phyloP scores from a whole-genome alignment of 2,113 vertebrate genomes.

The Leucosticte australis region DNA sequence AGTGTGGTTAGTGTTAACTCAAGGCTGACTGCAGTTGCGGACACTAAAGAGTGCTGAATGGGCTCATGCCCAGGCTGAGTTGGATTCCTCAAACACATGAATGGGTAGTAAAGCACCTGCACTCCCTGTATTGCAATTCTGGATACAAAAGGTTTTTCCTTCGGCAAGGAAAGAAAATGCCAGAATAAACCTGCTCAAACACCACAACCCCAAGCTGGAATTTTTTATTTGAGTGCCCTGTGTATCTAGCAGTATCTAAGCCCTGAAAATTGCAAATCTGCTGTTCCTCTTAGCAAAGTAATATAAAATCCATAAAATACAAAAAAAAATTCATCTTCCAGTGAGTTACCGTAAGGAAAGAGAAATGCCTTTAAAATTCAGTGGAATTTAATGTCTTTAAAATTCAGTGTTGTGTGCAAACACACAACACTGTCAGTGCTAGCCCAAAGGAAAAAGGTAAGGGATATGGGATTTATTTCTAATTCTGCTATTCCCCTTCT shows the following conservation, averaged over 20 bases:
- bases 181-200: not conserved
- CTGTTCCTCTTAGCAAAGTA: not conserved
- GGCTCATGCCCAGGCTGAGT: not conserved
- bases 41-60: not conserved
- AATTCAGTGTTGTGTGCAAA: not conserved
- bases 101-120: not conserved
- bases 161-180: not conserved
- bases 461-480: not conserved
- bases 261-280: not conserved
- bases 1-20: not conserved
- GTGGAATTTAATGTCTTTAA: not conserved
- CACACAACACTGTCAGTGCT: not conserved
- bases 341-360: not conserved
- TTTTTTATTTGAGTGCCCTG: not conserved
- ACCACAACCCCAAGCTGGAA: not conserved
- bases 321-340: not conserved
- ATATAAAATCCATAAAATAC: not conserved
- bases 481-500: not conserved
- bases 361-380: not conserved
- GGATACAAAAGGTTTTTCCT: not conserved
- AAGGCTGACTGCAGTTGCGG: not conserved
- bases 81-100: not conserved
- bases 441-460: not conserved
- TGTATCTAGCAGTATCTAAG: not conserved
- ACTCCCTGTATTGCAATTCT: not conserved